A percentile compares a stretch with the other conserved stretches of the same genome.
Conservation (phyloP, 2,797 vertebrate genomes). For the Danio kyathit region DNA sequence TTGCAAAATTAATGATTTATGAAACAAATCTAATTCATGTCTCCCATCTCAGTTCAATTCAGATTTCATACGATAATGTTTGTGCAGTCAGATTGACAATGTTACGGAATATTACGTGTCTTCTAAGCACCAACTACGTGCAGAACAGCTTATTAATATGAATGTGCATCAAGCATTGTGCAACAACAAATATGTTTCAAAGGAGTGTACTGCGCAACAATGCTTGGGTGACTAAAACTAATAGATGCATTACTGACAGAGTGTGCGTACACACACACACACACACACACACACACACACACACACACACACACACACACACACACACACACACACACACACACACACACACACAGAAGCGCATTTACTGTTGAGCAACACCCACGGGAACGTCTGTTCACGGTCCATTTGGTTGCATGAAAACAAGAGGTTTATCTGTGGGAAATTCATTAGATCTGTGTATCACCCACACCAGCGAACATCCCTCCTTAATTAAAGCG, state of each 20-base stretch:
- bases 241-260: slow-evolving; percentile 50
- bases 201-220: slow-evolving; percentile 9
- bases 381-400: slow-evolving; percentile 64
- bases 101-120: neutral
- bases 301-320: slow-evolving; percentile 19
- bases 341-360: slow-evolving; percentile 36
- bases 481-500: slow-evolving; percentile 54
- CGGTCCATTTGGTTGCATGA: slow-evolving; percentile 64
- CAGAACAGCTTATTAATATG: neutral
- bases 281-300: neutral
- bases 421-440: slow-evolving; percentile 63
- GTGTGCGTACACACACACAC: slow-evolving; percentile 7
- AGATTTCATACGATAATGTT: neutral
- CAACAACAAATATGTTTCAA: slow-evolving; percentile 21
- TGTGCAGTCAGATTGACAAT: neutral
- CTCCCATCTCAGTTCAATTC: neutral
- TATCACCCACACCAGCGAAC: slow-evolving; percentile 49
- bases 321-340: no score
- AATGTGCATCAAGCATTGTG: slow-evolving; percentile 1
- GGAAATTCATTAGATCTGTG: slow-evolving; percentile 62
- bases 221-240: slow-evolving; percentile 37
- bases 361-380: slow-evolving; percentile 61
- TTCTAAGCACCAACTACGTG: neutral
- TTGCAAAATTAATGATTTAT: no score
- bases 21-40: no score